Evolutionary conservation across 2,797 vertebrate genomes (phyloP).

Genomic region (Smutsia temminckii): DNA sequence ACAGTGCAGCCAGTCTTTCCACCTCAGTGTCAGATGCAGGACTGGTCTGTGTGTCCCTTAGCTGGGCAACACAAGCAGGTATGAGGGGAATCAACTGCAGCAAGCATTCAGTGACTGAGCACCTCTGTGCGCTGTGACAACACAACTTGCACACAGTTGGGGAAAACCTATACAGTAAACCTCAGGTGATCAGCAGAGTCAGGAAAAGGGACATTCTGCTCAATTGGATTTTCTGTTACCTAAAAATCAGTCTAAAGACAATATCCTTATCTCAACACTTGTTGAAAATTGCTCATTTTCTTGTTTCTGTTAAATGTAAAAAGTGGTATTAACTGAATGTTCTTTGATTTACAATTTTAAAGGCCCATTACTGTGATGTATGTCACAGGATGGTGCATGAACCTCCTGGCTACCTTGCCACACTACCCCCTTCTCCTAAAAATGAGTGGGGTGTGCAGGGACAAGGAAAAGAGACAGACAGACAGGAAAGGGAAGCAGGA

Average conservation of each 20-base stretch:
- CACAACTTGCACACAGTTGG: neutral
- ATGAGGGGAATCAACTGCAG: neutral
- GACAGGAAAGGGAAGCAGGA: too few species aligned
- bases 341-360: neutral
- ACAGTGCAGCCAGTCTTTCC: too few species aligned
- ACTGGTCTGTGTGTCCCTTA: too few species aligned
- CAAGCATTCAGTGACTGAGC: neutral
- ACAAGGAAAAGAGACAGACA: neutral
- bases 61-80: too few species aligned
- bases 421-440: neutral
- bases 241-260: neutral
- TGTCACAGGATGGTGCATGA: too few species aligned
- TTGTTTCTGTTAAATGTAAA: neutral
- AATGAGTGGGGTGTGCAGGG: too few species aligned
- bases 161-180: neutral
- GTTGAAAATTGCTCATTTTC: neutral
- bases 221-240: neutral
- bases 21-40: too few species aligned
- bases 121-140: neutral
- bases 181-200: neutral
- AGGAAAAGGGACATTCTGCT: neutral
- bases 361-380: too few species aligned
- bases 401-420: too few species aligned
- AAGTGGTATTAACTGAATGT: neutral
- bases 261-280: neutral